phyloP scores from a whole-genome alignment of 2,797 vertebrate genomes.

The Neosilurus hyrtlii region DNA sequence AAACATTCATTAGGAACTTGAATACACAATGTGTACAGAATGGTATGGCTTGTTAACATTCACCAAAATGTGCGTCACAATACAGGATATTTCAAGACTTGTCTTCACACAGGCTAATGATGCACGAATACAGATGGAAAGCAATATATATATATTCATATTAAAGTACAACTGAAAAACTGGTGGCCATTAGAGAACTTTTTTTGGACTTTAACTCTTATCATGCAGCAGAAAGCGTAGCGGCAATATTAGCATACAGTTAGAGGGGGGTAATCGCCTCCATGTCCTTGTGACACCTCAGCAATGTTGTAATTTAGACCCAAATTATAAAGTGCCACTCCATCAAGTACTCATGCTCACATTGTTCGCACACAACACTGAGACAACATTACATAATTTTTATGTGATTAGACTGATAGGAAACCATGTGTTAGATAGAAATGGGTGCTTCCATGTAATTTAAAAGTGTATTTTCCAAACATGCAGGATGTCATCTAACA shows the following conservation, averaged over 20 bases:
- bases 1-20: conserved; percentile 50
- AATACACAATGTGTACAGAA: conserved; percentile 59
- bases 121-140: conserved; percentile 20
- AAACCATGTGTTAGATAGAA: conserved; percentile 28
- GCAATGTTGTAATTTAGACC: conserved; percentile 18
- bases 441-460: conserved; percentile 19
- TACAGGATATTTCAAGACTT: conserved; percentile 3
- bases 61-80: conserved; percentile 48
- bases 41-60: conserved; percentile 76
- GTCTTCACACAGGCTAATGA: conserved; percentile 21
- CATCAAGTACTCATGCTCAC: conserved; percentile 68
- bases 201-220: conserved; percentile 17
- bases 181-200: neutral
- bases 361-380: conserved; percentile 67
- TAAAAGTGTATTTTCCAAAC: conserved; percentile 38
- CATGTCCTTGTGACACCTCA: conserved; percentile 22
- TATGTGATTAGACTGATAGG: conserved; percentile 10
- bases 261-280: neutral
- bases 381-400: conserved; percentile 63
- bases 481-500: conserved; percentile 51
- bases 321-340: conserved; percentile 34
- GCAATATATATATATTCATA: conserved; percentile 32
- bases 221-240: conserved; percentile 35
- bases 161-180: conserved; percentile 26
- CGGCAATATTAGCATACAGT: neutral